These are phyloP conservation scores for Deroptyus accipitrinus DNA, from an alignment of 2,113 vertebrate genomes.

Conservation along the genomic window DNA sequence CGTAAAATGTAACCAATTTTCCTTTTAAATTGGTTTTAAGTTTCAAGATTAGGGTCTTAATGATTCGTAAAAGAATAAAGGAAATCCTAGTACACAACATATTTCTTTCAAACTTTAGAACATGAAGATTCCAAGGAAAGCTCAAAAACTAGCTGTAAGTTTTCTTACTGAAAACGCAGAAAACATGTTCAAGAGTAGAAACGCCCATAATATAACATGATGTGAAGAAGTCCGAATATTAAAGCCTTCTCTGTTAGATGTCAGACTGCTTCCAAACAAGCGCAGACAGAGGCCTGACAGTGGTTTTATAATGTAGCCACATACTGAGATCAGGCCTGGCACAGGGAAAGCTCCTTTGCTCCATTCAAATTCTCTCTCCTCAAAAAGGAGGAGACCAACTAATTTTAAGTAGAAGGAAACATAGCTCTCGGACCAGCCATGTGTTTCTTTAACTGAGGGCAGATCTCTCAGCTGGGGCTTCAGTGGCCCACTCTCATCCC, in stretches of 20 bases:
- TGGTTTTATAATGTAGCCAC: neutral
- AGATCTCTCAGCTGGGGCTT: neutral
- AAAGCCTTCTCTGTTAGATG: neutral
- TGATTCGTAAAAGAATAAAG: neutral
- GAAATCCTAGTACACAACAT: neutral
- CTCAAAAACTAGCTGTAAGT: neutral
- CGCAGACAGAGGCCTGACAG: neutral
- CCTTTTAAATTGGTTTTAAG: neutral
- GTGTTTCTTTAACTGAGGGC: neutral
- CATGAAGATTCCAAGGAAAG: neutral
- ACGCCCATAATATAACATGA: neutral
- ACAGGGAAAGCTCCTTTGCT: rapidly evolving
- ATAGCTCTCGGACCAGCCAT: neutral
- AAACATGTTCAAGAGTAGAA: neutral
- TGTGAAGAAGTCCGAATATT: neutral
- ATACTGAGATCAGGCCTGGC: neutral
- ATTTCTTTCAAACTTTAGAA: neutral
- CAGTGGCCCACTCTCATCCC: neutral
- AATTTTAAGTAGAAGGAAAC: neutral
- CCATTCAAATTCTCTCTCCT: neutral
- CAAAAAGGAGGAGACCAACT: neutral
- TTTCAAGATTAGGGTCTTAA: neutral
- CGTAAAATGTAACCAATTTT: neutral
- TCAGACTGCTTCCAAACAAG: neutral
- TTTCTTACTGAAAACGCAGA: neutral